Percentiles rank a stretch among this genome's conserved stretches.
phyloP scores from a whole-genome alignment of 2,797 vertebrate species.

The Zalophus californianus region DNA sequence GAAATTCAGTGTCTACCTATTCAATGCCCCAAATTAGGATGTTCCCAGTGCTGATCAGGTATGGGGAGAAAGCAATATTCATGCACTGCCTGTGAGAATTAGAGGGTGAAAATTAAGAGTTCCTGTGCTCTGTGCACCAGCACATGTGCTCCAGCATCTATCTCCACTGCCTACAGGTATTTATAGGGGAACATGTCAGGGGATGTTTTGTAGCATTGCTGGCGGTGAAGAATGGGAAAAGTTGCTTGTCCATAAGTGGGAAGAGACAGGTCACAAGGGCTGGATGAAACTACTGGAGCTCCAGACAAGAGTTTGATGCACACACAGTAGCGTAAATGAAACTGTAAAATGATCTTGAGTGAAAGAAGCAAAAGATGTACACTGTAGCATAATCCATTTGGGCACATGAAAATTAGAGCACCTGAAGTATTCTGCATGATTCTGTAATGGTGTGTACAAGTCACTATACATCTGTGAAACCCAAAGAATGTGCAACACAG shows the following conservation, averaged over 20 bases:
- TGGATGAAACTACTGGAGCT: not conserved
- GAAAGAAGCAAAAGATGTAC: not conserved
- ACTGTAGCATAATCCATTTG: not conserved
- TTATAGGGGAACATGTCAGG: not conserved
- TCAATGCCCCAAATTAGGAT: not conserved
- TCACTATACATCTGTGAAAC: not conserved
- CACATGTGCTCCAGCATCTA: not conserved
- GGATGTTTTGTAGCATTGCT: not conserved
- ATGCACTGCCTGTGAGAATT: not conserved
- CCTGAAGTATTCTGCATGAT: not conserved
- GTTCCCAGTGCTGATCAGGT: not conserved
- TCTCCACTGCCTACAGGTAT: not conserved
- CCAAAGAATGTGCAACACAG: no score
- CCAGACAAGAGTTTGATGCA: not conserved
- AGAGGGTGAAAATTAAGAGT: not conserved
- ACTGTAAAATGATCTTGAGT: not conserved
- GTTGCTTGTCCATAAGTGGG: not conserved
- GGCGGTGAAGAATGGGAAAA: not conserved
- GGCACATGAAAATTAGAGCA: not conserved
- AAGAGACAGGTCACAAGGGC: not conserved
- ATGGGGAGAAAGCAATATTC: no score
- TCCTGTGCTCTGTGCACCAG: not conserved
- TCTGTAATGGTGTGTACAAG: not conserved
- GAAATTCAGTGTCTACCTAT: not conserved
- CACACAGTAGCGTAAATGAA: not conserved